Evolutionary conservation across 2,888 invertebrate genomes (phyloP).

Genomic region (Aleiodes leptofemur): DNA sequence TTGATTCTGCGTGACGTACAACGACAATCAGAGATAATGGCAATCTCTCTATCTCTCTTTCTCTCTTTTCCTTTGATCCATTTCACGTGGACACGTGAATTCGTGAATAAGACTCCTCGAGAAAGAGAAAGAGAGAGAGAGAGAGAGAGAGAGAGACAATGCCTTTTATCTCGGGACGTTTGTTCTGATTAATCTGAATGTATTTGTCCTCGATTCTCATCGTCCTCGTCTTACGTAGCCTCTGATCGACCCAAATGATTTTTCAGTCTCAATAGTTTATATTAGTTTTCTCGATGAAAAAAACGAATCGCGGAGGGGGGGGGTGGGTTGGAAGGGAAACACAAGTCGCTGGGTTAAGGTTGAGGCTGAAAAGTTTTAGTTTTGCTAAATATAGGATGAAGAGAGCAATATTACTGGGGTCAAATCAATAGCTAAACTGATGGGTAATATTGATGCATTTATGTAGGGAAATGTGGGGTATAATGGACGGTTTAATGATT

Average conservation of each 20-base stretch:
- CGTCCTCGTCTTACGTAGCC: background rate
- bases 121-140: no score
- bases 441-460: slow-evolving; percentile 44
- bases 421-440: slow-evolving; percentile 65
- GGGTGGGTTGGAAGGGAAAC: no score
- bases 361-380: slow-evolving; percentile 60
- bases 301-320: no score
- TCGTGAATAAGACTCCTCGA: slow-evolving; percentile 16
- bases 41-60: background rate
- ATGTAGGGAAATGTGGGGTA: slow-evolving; percentile 36
- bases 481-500: no score
- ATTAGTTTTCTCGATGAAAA: slow-evolving; percentile 22
- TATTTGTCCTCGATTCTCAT: slow-evolving; percentile 3
- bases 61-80: no score
- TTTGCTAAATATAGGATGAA: slow-evolving; percentile 64
- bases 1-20: background rate
- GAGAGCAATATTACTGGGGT: slow-evolving; percentile 56
- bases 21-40: background rate
- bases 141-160: slow-evolving; percentile 7
- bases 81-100: slow-evolving; percentile 4
- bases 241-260: slow-evolving; percentile 31
- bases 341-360: slow-evolving; percentile 53
- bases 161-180: background rate
- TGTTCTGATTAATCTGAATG: background rate
- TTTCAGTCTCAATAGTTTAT: slow-evolving; percentile 31